Evolutionary conservation across 2,797 vertebrate species (phyloP).

Genomic region (Mionectes olivaceus): DNA sequence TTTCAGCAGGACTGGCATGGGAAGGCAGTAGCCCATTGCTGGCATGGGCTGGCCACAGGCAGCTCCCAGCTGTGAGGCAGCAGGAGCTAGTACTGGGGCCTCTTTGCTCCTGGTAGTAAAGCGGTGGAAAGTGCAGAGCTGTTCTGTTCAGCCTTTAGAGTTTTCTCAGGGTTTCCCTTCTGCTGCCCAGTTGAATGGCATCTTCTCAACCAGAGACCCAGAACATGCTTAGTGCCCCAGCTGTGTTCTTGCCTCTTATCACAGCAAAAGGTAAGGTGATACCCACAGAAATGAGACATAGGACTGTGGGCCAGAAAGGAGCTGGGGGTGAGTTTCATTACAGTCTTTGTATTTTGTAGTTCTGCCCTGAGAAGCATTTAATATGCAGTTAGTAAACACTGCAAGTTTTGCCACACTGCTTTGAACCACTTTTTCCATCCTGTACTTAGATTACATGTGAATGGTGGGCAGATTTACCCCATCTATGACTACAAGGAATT

Average conservation of each 20-base stretch:
- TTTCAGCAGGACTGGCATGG: not conserved
- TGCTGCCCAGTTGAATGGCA: not conserved
- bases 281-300: not conserved
- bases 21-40: not conserved
- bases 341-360: not conserved
- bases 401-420: not conserved
- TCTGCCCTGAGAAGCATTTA: not conserved
- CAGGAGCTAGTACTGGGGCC: rapidly evolving
- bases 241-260: rapidly evolving
- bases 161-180: not conserved
- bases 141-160: not conserved
- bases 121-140: not conserved
- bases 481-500: not conserved
- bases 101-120: not conserved
- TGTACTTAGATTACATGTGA: not conserved
- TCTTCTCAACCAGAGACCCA: rapidly evolving
- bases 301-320: not conserved
- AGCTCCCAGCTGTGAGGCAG: not conserved
- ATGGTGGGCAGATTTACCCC: not conserved
- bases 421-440: not conserved
- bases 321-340: not conserved
- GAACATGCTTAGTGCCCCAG: not conserved
- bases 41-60: not conserved
- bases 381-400: not conserved
- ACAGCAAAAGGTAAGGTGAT: rapidly evolving